Evolutionary conservation across 2,888 invertebrate species (phyloP), one percentile per base, ranked within the genome.

Genomic region (Flexamia atlantica): DNA sequence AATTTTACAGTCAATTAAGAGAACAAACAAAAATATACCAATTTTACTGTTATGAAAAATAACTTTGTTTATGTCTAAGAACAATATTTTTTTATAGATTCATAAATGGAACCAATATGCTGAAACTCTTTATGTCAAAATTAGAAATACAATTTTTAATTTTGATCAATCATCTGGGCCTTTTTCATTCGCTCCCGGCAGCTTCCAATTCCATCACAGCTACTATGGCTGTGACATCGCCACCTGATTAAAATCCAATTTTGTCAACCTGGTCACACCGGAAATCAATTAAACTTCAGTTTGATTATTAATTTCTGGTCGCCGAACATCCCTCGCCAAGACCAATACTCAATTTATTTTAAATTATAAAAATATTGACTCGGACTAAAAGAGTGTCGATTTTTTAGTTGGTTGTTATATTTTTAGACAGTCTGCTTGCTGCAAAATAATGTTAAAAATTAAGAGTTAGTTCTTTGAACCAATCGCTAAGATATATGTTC

Each of bases 191-290:
- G 20, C 57, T 14, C 57, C 57, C 14, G 14, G 57, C 20, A 23
- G 57, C 3, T 12, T 57, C 57, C 25, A 25, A 57, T 46, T 46
- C 23, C 25, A 57, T 57, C 57, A 20, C 57, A 57, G 20, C 7
- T 23, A 23, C 23, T 12, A 17, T 46, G 46, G 12, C 46, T 46
- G 57, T 57, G 50, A 50, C 50, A 50, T 50, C 4, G 20, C 28
- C 64, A 64, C 28, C 64, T 64, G 30, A 64, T 64, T 64, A 64
- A 64, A 64, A 64, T 64, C 28, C 64, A 64, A 64, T 64, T 64
- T 64, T 30, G 30, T 64, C 28, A 28, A 64, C 28, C 64, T 4
- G 28, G 64, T 12, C 57, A 23, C 64, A 64, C 3, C 64, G 64
- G 25, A 64, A 64, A 64, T 64, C 64, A 64, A 64, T 64, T 64